Evolutionary conservation across 2,113 vertebrate species (phyloP).

Genomic region (Scopus umbretta): DNA sequence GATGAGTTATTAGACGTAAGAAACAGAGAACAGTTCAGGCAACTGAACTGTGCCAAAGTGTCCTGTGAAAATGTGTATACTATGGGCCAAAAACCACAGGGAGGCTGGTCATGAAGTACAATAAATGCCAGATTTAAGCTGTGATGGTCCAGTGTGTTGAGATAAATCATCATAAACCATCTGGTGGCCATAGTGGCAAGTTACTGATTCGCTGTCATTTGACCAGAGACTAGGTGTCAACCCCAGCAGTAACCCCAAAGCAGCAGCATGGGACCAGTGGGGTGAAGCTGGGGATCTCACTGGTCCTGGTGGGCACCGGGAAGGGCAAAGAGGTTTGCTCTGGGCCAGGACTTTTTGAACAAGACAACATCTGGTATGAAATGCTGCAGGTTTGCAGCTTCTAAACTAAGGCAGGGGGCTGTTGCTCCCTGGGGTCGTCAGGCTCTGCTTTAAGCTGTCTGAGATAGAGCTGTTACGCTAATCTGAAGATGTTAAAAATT

Average conservation of each 20-base stretch:
- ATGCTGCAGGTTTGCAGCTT: neutral
- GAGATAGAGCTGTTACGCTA: rapidly evolving
- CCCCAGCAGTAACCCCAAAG: neutral
- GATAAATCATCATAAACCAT: neutral
- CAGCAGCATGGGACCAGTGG: neutral
- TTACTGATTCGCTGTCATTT: neutral
- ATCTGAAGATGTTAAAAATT: neutral
- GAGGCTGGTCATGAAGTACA: neutral
- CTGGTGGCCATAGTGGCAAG: rapidly evolving
- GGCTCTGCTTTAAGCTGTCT: neutral
- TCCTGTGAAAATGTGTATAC: neutral
- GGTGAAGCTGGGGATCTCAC: neutral
- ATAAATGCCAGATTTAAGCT: neutral
- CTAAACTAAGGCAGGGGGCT: neutral
- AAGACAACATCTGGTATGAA: neutral
- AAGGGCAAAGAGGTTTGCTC: neutral
- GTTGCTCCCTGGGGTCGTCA: neutral
- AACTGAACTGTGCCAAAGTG: neutral
- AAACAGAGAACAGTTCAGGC: neutral
- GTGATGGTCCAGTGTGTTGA: neutral
- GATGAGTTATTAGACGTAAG: neutral
- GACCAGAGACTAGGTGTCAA: neutral
- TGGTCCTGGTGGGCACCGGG: rapidly evolving
- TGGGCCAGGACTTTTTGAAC: neutral
- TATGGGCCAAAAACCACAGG: neutral